Evolutionary conservation across 2,113 vertebrate species (phyloP), one percentile per base, ranked within the genome.

Genomic region (Oncorhynchus clarkii): DNA sequence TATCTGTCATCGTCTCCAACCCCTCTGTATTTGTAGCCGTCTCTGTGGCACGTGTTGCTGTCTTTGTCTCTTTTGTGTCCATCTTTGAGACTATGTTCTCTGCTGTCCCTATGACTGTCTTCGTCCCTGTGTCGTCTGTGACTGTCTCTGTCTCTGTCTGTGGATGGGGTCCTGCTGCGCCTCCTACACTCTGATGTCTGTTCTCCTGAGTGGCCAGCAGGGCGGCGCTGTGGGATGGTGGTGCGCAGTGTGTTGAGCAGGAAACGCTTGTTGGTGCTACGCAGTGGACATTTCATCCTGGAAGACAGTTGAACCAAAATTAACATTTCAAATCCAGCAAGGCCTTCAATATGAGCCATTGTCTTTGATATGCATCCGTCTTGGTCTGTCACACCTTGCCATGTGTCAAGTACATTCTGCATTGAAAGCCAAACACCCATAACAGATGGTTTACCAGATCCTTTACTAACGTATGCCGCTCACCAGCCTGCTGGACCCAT

Each of bases 401-500:
- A 14, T 16, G 51, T 16, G 51, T 54, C 51, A 54, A 54, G 51
- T 18, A 54, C 51, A 54, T 54, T 54, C 51, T 54, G 5, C 12
- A 16, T 54, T 54, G 51, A 54, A 54, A 18, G 51, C 51, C 51
- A 54, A 54, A 45, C 2, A 68, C 31, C 7, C 7, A 67, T 49
- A 13, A 27, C 2, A 51, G 11, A 20, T 49, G 48, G 51, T 45
- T 31, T 39, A 5, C 24, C 39, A 78, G 59, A 24, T 8, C 18
- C 11, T 64, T 70, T 11, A 9, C 20, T 34, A 29, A 16, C 18
- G 12, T n/a, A 26, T 6, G 22, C 24, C 59, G 78, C 96, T 95
- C 92, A 99, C 98, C 98, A 99, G 73, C 98, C 98, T 91, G 96
- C 93, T 5, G 97, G 94, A 79, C 98, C 98, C 97, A 99, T 99